These are phyloP conservation scores for human (Homo sapiens) DNA, from an alignment of 2,113 vertebrate species.

Conservation along the genomic window GRCh38 chr7:10762501-10763000, in stretches of 20 bases:
- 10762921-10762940: neutral
- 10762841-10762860: neutral
- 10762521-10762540: too few species aligned
- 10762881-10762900: neutral
- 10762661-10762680: too few species aligned
- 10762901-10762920: constrained; percentile 27
- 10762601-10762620: too few species aligned
- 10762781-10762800: constrained; percentile 2
- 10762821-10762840: neutral
- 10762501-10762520: too few species aligned
- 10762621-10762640: too few species aligned
- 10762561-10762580: too few species aligned
- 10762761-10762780: neutral
- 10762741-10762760: neutral
- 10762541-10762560: too few species aligned
- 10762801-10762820: neutral
- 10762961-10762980: neutral
- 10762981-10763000: neutral
- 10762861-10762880: neutral
- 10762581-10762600: too few species aligned
- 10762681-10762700: too few species aligned
- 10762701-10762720: too few species aligned
- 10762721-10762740: neutral
- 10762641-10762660: too few species aligned
- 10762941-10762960: constrained; percentile 27